These are phyloP conservation scores for Chaetophractus vellerosus DNA, from an alignment of 2,797 vertebrate species.

Conservation along the genomic window DNA sequence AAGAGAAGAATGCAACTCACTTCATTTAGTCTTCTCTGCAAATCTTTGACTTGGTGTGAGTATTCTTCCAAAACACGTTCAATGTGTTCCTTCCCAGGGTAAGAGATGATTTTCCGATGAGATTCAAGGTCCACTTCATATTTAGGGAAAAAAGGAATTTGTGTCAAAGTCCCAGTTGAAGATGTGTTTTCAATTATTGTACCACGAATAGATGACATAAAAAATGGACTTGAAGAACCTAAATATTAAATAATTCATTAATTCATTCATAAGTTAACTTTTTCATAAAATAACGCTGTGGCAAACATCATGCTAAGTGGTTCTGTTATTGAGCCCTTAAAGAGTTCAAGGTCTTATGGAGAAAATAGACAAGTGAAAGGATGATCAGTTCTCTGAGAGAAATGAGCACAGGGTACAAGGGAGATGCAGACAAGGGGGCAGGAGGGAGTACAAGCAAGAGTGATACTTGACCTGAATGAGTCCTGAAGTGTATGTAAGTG, in stretches of 20 bases:
- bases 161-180: conserved; percentile 61
- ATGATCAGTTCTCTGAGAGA: neutral
- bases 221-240: conserved; percentile 77
- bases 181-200: conserved; percentile 79
- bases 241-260: conserved; percentile 73
- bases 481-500: neutral
- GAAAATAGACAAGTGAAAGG: neutral
- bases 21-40: conserved; percentile 88
- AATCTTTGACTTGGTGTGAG: conserved; percentile 88
- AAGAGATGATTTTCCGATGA: conserved; percentile 60
- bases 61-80: conserved; percentile 87
- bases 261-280: neutral
- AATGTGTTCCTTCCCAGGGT: conserved; percentile 81
- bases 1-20: conserved; percentile 82
- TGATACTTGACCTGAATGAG: neutral
- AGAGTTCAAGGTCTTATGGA: neutral
- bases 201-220: conserved; percentile 79
- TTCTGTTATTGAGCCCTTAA: neutral
- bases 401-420: neutral
- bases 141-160: conserved; percentile 76
- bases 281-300: neutral
- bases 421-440: neutral
- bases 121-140: conserved; percentile 80
- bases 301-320: neutral
- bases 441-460: neutral